phyloP scores from a whole-genome alignment of 2,113 vertebrate genomes.

The Mustela nigripes region DNA sequence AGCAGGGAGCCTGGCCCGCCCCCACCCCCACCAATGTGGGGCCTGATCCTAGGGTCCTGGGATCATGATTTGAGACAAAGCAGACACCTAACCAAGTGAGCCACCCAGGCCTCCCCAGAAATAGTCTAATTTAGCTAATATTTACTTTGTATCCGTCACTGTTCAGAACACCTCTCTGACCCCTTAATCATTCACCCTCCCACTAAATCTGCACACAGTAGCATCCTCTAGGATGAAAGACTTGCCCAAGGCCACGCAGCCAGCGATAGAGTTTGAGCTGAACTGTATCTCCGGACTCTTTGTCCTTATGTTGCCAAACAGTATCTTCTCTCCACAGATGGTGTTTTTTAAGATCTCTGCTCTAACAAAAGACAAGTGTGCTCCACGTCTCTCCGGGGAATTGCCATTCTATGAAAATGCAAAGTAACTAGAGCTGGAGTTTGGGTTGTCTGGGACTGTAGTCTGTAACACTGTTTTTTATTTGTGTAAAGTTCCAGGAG shows the following conservation, averaged over 20 bases:
- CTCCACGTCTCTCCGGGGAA: not conserved
- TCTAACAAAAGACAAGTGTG: not conserved
- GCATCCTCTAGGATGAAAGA: not conserved
- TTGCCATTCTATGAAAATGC: not conserved
- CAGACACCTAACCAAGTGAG: too few relatives aligned
- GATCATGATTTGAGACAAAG: too few relatives aligned
- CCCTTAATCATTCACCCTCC: not conserved
- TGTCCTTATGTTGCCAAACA: not conserved
- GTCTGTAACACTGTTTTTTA: not conserved
- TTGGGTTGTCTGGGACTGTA: not conserved
- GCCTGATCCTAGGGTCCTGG: too few relatives aligned
- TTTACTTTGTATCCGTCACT: not conserved
- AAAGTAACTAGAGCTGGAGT: not conserved
- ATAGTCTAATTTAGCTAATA: not conserved
- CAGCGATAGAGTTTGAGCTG: fast-evolving
- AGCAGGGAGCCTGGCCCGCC: too few relatives aligned
- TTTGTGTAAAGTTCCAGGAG: not conserved
- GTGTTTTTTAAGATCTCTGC: not conserved
- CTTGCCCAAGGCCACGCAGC: fast-evolving
- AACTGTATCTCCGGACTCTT: not conserved
- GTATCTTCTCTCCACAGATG: not conserved
- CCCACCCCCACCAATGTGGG: too few relatives aligned
- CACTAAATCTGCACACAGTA: too few relatives aligned
- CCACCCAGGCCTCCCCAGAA: not conserved
- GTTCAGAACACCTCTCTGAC: not conserved